A percentile compares a stretch with the other conserved stretches of the same genome.
Conservation (phyloP, 53 echinoderm and acorn worm genomes). For the Glandiceps talaboti region DNA sequence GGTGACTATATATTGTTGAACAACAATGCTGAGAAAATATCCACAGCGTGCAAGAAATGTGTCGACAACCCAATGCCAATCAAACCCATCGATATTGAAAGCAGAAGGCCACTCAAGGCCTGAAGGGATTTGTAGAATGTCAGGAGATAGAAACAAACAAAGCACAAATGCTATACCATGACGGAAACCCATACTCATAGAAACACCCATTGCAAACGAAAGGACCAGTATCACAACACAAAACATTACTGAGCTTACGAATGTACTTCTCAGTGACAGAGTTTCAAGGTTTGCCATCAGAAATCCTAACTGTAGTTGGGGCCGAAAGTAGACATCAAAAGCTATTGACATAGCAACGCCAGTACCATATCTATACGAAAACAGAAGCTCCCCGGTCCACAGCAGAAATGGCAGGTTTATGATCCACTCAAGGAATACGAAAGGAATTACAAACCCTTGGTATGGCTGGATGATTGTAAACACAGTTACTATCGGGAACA, state of each 20-base stretch:
- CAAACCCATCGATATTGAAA: not conserved
- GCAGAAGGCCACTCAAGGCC: not conserved
- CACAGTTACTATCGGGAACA: not conserved
- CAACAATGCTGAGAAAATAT: not conserved
- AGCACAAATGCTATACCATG: not conserved
- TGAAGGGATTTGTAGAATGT: too few species aligned
- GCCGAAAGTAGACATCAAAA: not conserved
- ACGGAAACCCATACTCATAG: not conserved
- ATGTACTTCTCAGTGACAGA: not conserved
- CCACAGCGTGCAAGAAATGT: not conserved
- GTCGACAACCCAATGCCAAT: not conserved
- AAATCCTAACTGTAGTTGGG: not conserved
- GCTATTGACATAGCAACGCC: not conserved
- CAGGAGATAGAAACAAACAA: not conserved
- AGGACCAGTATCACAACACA: not conserved
- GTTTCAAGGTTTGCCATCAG: not conserved
- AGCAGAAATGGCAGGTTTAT: not conserved
- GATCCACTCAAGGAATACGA: not conserved
- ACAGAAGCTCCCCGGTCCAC: not conserved
- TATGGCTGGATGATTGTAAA: not conserved
- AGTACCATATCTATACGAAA: not conserved
- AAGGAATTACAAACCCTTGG: not conserved
- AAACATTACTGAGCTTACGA: not conserved
- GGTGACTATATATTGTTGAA: not conserved
- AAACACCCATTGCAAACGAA: not conserved